Conservation (phyloP, 1,140 invertebrate species). For the Lerema accius region DNA sequence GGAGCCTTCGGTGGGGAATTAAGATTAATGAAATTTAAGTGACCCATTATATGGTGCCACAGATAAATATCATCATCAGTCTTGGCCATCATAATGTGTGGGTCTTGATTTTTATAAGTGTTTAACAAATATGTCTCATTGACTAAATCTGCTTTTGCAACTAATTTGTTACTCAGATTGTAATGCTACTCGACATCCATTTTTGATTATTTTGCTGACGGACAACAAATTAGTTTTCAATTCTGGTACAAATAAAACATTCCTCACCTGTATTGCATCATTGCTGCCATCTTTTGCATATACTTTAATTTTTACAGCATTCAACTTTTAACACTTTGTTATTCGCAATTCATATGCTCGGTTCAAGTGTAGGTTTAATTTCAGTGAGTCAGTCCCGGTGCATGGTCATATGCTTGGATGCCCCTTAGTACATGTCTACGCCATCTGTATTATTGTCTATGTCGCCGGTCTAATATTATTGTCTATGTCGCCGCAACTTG, state of each 20-base stretch:
- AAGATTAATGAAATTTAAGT: constrained; percentile 40
- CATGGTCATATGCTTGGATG: constrained; percentile 46
- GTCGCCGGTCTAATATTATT: no score
- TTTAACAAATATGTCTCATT: constrained; percentile 48
- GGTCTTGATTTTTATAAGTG: constrained; percentile 38
- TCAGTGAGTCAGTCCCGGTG: constrained; percentile 38
- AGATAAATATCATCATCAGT: constrained; percentile 37
- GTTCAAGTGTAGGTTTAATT: constrained; percentile 32
- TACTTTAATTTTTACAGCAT: constrained; percentile 41
- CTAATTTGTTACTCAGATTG: constrained; percentile 37
- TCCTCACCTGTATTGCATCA: constrained; percentile 41
- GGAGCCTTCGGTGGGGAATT: constrained; percentile 46
- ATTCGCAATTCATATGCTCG: constrained; percentile 40
- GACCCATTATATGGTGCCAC: constrained; percentile 46
- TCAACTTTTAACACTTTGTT: constrained; percentile 38
- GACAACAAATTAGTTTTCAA: constrained; percentile 44
- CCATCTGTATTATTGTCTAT: no score
- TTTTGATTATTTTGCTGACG: constrained; percentile 48
- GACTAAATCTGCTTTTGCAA: constrained; percentile 43
- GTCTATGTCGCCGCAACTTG: no score
- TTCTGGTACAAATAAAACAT: constrained; percentile 48
- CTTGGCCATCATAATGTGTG: constrained; percentile 31
- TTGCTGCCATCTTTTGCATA: constrained; percentile 29
- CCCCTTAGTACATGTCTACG: constrained; percentile 26
- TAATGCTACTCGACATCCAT: constrained; percentile 46